These are phyloP conservation scores for Harpagoxenus sublaevis DNA, from an alignment of 2,888 invertebrate genomes.

Conservation along the genomic window DNA sequence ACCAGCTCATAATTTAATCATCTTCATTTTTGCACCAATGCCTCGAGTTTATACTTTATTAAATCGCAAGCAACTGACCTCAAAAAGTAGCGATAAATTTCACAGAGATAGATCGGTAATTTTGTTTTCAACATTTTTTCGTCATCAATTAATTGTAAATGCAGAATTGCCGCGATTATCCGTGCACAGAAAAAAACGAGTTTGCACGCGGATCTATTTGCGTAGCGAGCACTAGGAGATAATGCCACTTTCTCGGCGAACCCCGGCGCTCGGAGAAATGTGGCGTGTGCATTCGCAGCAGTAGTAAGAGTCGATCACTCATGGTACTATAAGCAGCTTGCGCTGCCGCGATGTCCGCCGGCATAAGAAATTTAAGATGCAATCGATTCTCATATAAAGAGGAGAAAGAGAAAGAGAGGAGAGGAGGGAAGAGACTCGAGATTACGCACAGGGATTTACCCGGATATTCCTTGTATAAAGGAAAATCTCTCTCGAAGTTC, in stretches of 20 bases:
- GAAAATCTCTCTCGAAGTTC: neutral
- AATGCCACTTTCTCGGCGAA: constrained; percentile 27
- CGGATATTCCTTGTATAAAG: neutral
- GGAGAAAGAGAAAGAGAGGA: neutral
- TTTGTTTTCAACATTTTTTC: neutral
- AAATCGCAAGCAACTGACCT: neutral
- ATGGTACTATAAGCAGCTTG: constrained; percentile 51
- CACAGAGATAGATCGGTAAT: neutral
- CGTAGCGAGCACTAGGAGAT: neutral
- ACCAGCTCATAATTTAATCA: neutral
- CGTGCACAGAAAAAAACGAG: neutral
- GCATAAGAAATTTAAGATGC: constrained; percentile 53
- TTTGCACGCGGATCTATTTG: neutral
- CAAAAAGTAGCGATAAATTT: neutral
- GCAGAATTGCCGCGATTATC: neutral
- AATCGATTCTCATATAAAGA: constrained; percentile 26
- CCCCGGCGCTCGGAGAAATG: neutral
- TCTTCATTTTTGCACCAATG: neutral
- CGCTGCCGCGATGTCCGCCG: constrained; percentile 12
- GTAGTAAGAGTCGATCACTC: constrained; percentile 67
- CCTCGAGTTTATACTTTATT: neutral
- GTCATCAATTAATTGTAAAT: neutral
- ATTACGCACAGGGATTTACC: constrained; percentile 6
- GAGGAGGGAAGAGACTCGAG: neutral
- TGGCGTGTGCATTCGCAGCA: constrained; percentile 38